These are phyloP conservation scores for Blennius ocellaris DNA, from an alignment of 2,113 vertebrate genomes.

Conservation along the genomic window DNA sequence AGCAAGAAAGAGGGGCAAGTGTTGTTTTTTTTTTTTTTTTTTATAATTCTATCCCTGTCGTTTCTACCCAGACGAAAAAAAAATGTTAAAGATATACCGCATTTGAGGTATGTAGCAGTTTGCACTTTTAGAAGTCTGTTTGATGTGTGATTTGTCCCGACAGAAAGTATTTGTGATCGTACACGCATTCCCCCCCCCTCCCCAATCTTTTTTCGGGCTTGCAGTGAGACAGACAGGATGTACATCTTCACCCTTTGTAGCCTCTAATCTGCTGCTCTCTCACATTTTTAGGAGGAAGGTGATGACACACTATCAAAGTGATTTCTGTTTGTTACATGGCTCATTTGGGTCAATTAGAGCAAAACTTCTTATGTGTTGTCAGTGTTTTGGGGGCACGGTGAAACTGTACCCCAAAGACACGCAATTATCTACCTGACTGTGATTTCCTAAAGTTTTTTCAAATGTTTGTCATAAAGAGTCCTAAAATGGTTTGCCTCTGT, in stretches of 20 bases:
- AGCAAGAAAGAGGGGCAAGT: conserved; percentile 5
- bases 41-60: conserved; percentile 43
- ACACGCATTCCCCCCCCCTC: not conserved
- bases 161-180: conserved; percentile 33
- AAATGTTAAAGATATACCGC: conserved; percentile 30
- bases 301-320: conserved; percentile 73
- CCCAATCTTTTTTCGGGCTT: not conserved
- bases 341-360: conserved; percentile 73
- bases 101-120: conserved; percentile 17
- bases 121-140: conserved; percentile 26
- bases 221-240: conserved; percentile 39
- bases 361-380: conserved; percentile 52
- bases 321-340: conserved; percentile 60
- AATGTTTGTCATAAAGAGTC: conserved; percentile 33
- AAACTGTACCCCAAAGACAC: conserved; percentile 33
- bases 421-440: conserved; percentile 61
- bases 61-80: conserved; percentile 37
- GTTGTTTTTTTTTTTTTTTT: conserved; percentile 3
- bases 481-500: conserved; percentile 19
- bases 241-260: conserved; percentile 23
- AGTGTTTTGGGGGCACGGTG: conserved; percentile 44
- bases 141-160: conserved; percentile 41
- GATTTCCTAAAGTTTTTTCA: conserved; percentile 47
- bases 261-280: conserved; percentile 33
- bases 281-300: conserved; percentile 9